Conservation (phyloP, 2,888 invertebrate genomes). For the Eledone cirrhosa region DNA sequence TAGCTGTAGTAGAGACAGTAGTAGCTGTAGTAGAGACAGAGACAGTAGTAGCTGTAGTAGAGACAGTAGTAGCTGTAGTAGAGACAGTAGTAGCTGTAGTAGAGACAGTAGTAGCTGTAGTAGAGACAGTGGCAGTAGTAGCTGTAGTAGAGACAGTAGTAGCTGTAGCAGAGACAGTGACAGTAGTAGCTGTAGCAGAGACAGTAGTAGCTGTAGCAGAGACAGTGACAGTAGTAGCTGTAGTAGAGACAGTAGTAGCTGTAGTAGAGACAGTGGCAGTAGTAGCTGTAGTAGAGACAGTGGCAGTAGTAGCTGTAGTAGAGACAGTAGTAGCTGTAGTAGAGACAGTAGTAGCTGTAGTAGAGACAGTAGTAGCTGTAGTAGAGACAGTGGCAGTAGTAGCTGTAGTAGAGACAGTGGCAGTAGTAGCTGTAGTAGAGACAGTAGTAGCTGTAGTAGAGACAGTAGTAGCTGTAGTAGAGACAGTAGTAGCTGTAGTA, state of each 20-base stretch:
- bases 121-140: no score
- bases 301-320: not conserved
- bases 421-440: constrained; percentile 15
- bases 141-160: not conserved
- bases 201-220: no score
- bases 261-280: no score
- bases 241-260: constrained; percentile 15
- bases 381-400: no score
- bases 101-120: not conserved
- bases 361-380: constrained; percentile 10
- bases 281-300: no score
- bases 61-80: constrained; percentile 7
- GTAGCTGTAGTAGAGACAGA: no score
- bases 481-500: not conserved
- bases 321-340: not conserved
- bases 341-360: constrained; percentile 16
- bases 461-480: not conserved
- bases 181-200: no score
- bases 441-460: constrained; percentile 16
- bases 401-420: no score
- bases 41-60: not conserved
- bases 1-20: not conserved
- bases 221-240: constrained; percentile 22
- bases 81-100: not conserved
- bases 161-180: no score